phyloP scores from a whole-genome alignment of 2,113 vertebrate genomes.

The Turdus rufiventris region DNA sequence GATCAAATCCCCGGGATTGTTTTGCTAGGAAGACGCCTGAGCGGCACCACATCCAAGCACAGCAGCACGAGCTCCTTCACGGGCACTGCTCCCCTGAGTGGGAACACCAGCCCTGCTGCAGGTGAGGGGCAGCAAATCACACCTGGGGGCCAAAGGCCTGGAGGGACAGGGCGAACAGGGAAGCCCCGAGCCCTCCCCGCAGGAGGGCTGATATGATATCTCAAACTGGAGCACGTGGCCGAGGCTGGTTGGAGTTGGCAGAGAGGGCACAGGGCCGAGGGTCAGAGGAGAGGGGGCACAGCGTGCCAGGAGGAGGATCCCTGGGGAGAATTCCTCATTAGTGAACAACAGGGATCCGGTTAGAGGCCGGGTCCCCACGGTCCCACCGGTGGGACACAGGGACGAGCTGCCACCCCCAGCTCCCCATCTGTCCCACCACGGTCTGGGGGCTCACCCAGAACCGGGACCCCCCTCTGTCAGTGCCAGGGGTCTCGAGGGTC shows the following conservation, averaged over 20 bases:
- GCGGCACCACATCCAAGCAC: accelerated
- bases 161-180: accelerated
- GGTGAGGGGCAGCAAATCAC: neutral
- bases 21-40: accelerated
- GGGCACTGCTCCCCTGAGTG: accelerated
- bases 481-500: neutral
- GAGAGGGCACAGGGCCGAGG: neutral
- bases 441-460: neutral
- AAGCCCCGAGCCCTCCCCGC: accelerated
- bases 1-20: accelerated
- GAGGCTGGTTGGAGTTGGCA: accelerated
- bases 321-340: neutral
- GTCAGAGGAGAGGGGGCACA: neutral
- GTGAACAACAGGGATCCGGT: neutral
- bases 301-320: neutral
- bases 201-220: neutral
- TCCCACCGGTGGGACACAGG: accelerated
- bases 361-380: neutral
- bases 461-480: accelerated
- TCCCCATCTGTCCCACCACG: accelerated
- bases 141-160: neutral
- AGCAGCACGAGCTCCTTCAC: accelerated
- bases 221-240: accelerated
- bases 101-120: accelerated
- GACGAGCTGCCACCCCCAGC: accelerated